phyloP scores from a whole-genome alignment of 2,797 vertebrate species.

The Hozukius guyotensis region DNA sequence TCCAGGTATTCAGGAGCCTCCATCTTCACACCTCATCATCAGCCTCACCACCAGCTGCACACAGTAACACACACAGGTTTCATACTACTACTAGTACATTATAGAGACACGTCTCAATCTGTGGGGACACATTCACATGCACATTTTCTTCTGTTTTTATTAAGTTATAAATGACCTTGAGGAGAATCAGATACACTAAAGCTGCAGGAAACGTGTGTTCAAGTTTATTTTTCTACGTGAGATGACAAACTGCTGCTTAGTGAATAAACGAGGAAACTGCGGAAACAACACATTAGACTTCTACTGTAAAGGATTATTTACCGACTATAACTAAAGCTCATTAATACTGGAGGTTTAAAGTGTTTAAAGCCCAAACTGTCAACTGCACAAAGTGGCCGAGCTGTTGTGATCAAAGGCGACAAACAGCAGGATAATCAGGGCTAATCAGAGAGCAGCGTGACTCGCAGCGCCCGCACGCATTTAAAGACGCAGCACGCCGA shows the following conservation, averaged over 20 bases:
- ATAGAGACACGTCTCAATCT: not conserved
- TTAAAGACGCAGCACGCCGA: not conserved
- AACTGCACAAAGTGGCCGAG: constrained; percentile 9
- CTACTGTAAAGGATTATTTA: not conserved
- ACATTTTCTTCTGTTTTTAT: no score
- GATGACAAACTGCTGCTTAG: not conserved
- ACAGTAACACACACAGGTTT: not conserved
- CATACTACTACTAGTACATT: no score
- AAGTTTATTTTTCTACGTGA: not conserved
- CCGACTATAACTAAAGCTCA: not conserved
- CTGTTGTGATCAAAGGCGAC: constrained; percentile 49
- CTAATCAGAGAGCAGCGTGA: constrained; percentile 28
- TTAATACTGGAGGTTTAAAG: not conserved
- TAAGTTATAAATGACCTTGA: no score
- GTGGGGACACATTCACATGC: not conserved
- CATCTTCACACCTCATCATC: constrained; percentile 91
- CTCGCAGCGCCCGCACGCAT: not conserved
- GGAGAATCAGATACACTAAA: not conserved
- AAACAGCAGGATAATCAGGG: constrained; percentile 45
- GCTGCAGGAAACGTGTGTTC: constrained; percentile 4
- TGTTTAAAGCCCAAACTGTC: not conserved
- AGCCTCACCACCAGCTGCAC: constrained; percentile 44
- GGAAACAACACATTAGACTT: not conserved
- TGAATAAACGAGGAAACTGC: constrained; percentile 25
- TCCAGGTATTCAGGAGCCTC: constrained; percentile 99